Percentiles rank a stretch among this genome's conserved stretches.
These are phyloP conservation scores for Nasonia longicornis DNA, from an alignment of 1,140 invertebrate species.

Conservation along the genomic window DNA sequence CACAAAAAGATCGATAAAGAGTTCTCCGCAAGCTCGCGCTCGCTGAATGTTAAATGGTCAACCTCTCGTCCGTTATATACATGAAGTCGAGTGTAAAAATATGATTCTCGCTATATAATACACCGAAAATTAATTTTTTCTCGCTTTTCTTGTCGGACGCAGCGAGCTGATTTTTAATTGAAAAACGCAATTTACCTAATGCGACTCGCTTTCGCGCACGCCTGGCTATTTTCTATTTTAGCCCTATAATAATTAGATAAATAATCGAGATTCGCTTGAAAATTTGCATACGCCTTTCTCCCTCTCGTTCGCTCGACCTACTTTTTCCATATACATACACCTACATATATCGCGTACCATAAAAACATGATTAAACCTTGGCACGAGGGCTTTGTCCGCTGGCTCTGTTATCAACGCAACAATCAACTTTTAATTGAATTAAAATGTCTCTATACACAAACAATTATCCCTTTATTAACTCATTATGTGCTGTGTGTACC, in stretches of 20 bases:
- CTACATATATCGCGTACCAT: not conserved
- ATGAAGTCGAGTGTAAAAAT: not conserved
- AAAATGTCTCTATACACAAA: conserved; percentile 28
- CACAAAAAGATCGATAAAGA: conserved; percentile 21
- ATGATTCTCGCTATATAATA: no score
- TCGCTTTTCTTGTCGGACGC: no score
- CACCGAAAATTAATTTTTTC: no score
- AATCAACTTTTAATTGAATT: conserved; percentile 25
- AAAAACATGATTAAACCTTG: conserved; percentile 38
- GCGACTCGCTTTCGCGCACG: not conserved
- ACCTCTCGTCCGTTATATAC: no score
- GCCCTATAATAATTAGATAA: conserved; percentile 14
- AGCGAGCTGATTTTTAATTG: not conserved
- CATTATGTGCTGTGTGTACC: not conserved
- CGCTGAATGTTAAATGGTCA: not conserved
- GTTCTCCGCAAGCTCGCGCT: not conserved
- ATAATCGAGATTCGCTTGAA: conserved; percentile 12
- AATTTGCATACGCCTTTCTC: conserved; percentile 20
- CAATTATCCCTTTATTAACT: conserved; percentile 35
- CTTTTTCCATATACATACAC: not conserved
- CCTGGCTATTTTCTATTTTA: not conserved
- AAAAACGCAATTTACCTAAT: not conserved
- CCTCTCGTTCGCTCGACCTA: not conserved
- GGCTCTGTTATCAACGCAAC: not conserved
- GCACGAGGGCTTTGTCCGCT: not conserved